These are phyloP conservation scores for Diarsia brunnea DNA, from an alignment of 2,888 invertebrate genomes.

Conservation along the genomic window DNA sequence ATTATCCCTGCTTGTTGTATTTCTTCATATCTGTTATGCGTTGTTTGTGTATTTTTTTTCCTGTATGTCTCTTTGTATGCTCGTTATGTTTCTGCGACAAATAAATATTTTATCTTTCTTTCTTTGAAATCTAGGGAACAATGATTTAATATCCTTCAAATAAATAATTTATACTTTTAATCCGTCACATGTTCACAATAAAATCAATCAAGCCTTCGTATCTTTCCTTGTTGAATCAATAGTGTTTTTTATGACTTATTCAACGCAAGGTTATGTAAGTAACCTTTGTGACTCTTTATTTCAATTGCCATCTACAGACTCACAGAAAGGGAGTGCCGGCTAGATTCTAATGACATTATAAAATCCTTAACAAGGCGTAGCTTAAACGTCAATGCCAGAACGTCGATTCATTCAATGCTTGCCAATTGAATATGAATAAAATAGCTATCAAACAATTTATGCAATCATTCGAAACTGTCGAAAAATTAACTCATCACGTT, in stretches of 20 bases:
- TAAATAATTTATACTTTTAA: not conserved
- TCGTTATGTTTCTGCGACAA: too few species aligned
- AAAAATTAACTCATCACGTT: not conserved
- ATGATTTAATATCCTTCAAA: slow-evolving; percentile 11
- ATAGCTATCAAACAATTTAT: not conserved
- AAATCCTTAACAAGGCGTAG: slow-evolving; percentile 44
- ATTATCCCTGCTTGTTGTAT: too few species aligned
- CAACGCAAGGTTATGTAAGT: slow-evolving; percentile 39
- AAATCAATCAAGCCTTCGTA: slow-evolving; percentile 13
- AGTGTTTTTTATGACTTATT: slow-evolving; percentile 37
- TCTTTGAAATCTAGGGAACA: too few species aligned
- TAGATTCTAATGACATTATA: slow-evolving; percentile 32
- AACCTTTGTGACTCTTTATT: slow-evolving; percentile 54
- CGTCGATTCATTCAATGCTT: not conserved
- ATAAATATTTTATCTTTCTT: too few species aligned
- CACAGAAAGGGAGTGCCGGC: slow-evolving; percentile 40
- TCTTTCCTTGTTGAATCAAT: slow-evolving; percentile 28
- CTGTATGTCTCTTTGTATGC: too few species aligned
- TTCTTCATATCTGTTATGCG: too few species aligned
- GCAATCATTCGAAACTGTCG: not conserved
- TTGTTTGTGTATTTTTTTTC: too few species aligned
- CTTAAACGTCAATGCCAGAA: slow-evolving; percentile 29
- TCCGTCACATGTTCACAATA: not conserved
- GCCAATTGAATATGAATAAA: slow-evolving; percentile 7
- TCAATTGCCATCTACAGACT: slow-evolving; percentile 14